Base-by-base conservation (phyloP, 1,140 invertebrate species). In the Caenorhabditis briggsae region DNA sequence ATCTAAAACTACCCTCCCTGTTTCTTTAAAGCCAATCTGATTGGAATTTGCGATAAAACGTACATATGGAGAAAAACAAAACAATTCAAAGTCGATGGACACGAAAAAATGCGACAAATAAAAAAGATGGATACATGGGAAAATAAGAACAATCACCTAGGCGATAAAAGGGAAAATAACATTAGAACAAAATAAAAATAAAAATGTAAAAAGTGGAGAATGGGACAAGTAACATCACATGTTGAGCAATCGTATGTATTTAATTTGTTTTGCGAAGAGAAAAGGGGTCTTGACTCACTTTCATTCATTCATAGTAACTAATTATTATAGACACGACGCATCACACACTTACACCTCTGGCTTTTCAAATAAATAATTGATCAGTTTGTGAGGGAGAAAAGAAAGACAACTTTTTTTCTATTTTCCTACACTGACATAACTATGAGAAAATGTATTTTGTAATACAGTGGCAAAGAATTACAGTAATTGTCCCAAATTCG, bases 291-390 rank as follows among this genome's bases (percentile, higher is more conserved):
- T 33, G 59, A 61, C 59, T 61, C 59, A 61, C 25, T 61, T 61
- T 61, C n/a, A 18, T 18, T 58, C 56, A 58, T 61, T 61, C 59
- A 6, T 12, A 61, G 23, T 61, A 25, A 25, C 23, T 61, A 61
- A 61, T 61, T 61, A 61, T 61, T 25, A 61, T 61, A 61, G 59
- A 61, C 59, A 61, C 50, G 16, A 58, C 56, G 16, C 56, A 58
- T 58, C 56, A n/a, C n/a, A n/a, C n/a, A n/a, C 56, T 25, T 11
- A 20, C 59, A 33, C 11, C 59, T 61, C 59, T 61, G 18, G 9
- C 14, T 61, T 61, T 61, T 61, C 59, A 61, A 23, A 61, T 61
- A 23, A 61, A 61, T 61, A 61, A 61, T 61, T 61, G 59, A 61
- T 61, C 14, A n/a, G n/a, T n/a, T n/a, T n/a, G 18, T n/a, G 16